phyloP scores from a whole-genome alignment of 1,140 invertebrate genomes.

The Conus betulinus region DNA sequence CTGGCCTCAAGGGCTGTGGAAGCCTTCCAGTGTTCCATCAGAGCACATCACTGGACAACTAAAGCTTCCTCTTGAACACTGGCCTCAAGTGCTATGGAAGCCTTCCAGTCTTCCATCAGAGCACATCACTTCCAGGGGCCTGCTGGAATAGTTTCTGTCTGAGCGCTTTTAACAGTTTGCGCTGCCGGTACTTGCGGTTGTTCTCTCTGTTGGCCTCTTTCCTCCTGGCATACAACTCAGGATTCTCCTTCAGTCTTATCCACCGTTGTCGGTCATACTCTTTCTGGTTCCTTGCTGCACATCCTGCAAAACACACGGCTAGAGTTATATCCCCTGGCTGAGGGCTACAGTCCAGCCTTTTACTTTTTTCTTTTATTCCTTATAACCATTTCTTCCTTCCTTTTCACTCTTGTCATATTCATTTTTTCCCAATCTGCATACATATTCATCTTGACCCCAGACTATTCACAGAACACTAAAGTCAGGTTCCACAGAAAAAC shows the following conservation, averaged over 20 bases:
- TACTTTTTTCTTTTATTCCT: too few species aligned
- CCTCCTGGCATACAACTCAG: background rate
- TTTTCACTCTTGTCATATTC: too few species aligned
- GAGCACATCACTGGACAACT: too few species aligned
- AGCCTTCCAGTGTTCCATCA: too few species aligned
- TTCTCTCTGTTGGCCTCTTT: conserved; percentile 21
- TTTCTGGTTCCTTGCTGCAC: background rate
- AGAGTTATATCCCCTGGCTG: background rate
- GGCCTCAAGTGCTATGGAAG: too few species aligned
- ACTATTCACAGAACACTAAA: too few species aligned
- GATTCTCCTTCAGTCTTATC: conserved; percentile 12
- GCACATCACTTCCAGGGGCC: background rate
- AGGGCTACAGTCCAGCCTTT: background rate
- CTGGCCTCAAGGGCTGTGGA: too few species aligned
- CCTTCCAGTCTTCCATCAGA: too few species aligned
- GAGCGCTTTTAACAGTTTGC: background rate
- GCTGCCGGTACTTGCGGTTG: conserved; percentile 3
- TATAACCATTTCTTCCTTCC: background rate
- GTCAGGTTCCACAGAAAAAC: too few species aligned
- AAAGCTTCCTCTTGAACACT: too few species aligned
- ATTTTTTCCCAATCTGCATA: too few species aligned
- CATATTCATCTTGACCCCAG: too few species aligned
- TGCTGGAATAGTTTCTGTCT: background rate
- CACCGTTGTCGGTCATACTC: conserved; percentile 9
- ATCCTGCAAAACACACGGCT: conserved; percentile 6